These are phyloP conservation scores for Onychomys torridus DNA, from an alignment of 2,797 vertebrate genomes.

Conservation along the genomic window DNA sequence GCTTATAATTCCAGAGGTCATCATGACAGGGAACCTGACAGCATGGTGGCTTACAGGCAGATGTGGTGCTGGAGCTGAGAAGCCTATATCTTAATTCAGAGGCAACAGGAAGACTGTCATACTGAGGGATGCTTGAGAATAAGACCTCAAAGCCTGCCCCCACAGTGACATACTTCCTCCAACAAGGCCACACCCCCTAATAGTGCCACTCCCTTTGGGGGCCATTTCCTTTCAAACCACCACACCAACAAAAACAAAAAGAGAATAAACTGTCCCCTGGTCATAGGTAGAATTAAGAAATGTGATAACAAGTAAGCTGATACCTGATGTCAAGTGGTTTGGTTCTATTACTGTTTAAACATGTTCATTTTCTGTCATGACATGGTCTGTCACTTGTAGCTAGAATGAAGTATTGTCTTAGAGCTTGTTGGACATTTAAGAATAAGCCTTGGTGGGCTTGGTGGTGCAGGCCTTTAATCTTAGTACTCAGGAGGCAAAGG, in stretches of 20 bases:
- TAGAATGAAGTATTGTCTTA: background rate
- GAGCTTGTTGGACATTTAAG: background rate
- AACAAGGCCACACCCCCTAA: background rate
- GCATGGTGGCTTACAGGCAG: background rate
- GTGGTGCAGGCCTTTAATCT: background rate
- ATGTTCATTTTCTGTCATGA: background rate
- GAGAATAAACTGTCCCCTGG: constrained; percentile 86
- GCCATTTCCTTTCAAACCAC: background rate
- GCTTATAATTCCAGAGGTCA: background rate
- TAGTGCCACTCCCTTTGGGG: background rate
- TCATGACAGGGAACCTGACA: background rate
- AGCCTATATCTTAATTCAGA: constrained; percentile 84
- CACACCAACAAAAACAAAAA: constrained; percentile 91
- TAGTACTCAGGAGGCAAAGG: background rate
- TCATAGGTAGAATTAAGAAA: background rate
- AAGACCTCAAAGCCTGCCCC: background rate
- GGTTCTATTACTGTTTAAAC: background rate
- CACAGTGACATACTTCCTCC: too few species aligned
- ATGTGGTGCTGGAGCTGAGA: background rate
- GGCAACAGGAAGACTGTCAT: constrained; percentile 63
- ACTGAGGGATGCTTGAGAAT: background rate
- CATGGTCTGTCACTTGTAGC: background rate
- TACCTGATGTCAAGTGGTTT: background rate
- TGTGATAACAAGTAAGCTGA: background rate
- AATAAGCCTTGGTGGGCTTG: background rate